Conservation (phyloP, 2,888 invertebrate genomes). For the Oligia fasciuncula region DNA sequence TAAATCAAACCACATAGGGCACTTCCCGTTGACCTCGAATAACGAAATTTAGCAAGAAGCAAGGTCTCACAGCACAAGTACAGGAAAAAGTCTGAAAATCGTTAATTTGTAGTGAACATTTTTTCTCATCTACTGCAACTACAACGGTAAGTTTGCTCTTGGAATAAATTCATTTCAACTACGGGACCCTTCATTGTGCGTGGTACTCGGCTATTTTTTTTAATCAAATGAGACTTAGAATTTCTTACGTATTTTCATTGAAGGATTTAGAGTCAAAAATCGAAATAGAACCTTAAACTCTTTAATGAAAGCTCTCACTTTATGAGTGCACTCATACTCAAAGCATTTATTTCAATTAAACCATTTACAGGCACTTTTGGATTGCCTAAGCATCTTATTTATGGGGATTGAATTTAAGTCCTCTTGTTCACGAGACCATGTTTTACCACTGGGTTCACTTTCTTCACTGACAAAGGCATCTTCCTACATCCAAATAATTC, state of each 20-base stretch:
- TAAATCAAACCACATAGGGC: too few species aligned
- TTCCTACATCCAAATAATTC: slow-evolving; percentile 13
- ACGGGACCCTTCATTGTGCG: too few species aligned
- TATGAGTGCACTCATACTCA: background rate
- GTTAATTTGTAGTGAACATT: too few species aligned
- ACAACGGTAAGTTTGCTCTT: too few species aligned
- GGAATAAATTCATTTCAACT: too few species aligned
- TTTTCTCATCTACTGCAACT: too few species aligned
- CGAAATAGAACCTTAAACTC: background rate
- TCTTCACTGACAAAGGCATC: background rate
- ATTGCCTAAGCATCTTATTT: background rate
- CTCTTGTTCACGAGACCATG: background rate
- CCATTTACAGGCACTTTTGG: too few species aligned
- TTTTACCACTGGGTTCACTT: background rate
- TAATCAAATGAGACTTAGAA: background rate
- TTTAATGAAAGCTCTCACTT: background rate
- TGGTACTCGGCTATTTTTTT: background rate
- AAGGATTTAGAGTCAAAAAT: background rate
- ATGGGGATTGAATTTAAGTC: background rate
- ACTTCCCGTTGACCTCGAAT: too few species aligned
- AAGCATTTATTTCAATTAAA: too few species aligned
- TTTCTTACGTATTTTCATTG: background rate
- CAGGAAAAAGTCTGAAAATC: too few species aligned
- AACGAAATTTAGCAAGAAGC: too few species aligned
- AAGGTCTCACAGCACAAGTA: too few species aligned